These are phyloP conservation scores for Drosophila mayri DNA, from an alignment of 1,140 invertebrate species.

Conservation along the genomic window DNA sequence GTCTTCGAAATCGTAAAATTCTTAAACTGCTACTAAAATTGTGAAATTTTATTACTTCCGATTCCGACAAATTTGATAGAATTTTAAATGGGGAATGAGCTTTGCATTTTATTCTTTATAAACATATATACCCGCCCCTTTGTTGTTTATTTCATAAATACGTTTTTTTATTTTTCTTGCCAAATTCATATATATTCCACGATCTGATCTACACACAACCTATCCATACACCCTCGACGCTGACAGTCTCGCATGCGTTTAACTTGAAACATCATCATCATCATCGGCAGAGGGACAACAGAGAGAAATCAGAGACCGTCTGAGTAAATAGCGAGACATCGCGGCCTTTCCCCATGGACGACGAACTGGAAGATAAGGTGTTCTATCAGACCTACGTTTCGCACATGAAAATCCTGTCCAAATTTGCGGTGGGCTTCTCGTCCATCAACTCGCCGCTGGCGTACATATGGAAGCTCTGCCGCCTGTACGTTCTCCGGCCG, in stretches of 20 bases:
- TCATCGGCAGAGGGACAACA: constrained; percentile 12
- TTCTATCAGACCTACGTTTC: constrained; percentile 93
- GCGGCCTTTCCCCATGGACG: constrained; percentile 89
- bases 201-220: not conserved
- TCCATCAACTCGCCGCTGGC: constrained; percentile 87
- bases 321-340: constrained; percentile 8
- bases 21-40: not conserved
- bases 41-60: constrained; percentile 37
- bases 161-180: constrained; percentile 27
- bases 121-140: constrained; percentile 17
- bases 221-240: constrained; percentile 7
- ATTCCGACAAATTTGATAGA: constrained; percentile 32
- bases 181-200: constrained; percentile 1
- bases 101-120: constrained; percentile 9
- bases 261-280: constrained; percentile 10
- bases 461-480: constrained; percentile 91
- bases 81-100: constrained; percentile 20
- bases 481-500: constrained; percentile 90
- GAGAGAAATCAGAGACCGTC: constrained; percentile 17
- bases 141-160: constrained; percentile 40
- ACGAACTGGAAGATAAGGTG: constrained; percentile 94
- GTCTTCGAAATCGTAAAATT: not conserved
- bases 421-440: constrained; percentile 90
- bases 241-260: constrained; percentile 36
- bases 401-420: constrained; percentile 92